Evolutionary conservation across 2,113 vertebrate genomes (phyloP).

Genomic region (chimpanzee (Pan troglodytes)): DNA sequence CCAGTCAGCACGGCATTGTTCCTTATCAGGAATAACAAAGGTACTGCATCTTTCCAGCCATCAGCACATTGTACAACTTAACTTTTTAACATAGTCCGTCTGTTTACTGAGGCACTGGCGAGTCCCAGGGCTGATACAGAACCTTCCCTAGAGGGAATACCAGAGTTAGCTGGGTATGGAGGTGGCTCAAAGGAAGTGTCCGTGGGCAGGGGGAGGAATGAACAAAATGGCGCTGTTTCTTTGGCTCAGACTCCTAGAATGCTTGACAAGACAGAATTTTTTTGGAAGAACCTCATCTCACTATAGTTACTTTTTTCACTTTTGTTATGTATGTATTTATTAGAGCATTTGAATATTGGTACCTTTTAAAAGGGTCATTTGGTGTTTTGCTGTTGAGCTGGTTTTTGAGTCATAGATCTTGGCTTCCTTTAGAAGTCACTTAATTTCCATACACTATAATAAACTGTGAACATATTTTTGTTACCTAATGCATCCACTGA

Average conservation of each 20-base stretch:
- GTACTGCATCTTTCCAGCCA: background rate
- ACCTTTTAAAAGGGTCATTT: slow-evolving; percentile 73
- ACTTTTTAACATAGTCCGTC: slow-evolving; percentile 6
- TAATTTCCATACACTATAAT: slow-evolving; percentile 55
- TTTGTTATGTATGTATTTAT: slow-evolving; percentile 74
- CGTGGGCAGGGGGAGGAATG: background rate
- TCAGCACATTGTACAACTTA: background rate
- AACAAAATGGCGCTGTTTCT: slow-evolving; percentile 19
- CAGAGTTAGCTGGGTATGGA: slow-evolving; percentile 6
- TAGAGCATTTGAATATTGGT: slow-evolving; percentile 64
- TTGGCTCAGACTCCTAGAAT: slow-evolving; percentile 31
- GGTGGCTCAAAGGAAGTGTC: slow-evolving; percentile 47
- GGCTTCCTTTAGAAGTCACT: slow-evolving; percentile 56
- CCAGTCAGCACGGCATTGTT: background rate
- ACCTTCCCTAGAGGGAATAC: background rate
- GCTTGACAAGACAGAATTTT: slow-evolving; percentile 40
- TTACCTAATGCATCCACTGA: slow-evolving; percentile 45
- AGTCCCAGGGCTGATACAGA: background rate
- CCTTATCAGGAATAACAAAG: background rate
- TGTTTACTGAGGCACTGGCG: background rate
- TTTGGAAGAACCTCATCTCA: slow-evolving; percentile 72
- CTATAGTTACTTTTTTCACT: slow-evolving; percentile 59
- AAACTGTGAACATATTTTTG: slow-evolving; percentile 78
- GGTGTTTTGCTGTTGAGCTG: slow-evolving; percentile 48
- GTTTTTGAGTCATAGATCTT: slow-evolving; percentile 61